Conservation (phyloP, 2,797 vertebrate genomes). For the Serranus cabrilla region DNA sequence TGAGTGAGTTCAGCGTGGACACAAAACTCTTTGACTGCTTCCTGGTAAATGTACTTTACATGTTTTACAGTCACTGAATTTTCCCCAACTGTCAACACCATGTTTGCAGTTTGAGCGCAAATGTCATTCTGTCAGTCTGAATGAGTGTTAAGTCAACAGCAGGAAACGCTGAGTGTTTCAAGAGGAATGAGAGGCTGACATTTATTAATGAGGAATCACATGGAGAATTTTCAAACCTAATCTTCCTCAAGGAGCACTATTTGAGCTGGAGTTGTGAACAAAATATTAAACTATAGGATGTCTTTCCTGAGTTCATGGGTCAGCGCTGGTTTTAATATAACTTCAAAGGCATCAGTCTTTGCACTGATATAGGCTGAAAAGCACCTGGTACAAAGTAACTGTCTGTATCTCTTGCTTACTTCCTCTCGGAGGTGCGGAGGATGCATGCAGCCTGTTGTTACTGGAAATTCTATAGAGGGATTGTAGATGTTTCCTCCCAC, state of each 20-base stretch:
- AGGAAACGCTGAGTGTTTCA: conserved; percentile 41
- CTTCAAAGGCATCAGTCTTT: conserved; percentile 3
- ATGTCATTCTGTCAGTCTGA: conserved; percentile 65
- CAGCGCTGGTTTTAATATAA: conserved; percentile 24
- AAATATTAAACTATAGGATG: neutral
- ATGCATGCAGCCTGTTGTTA: conserved; percentile 42
- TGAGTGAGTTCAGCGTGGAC: conserved; percentile 4
- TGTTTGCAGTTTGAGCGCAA: conserved; percentile 61
- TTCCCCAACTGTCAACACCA: conserved; percentile 48
- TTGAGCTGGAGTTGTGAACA: neutral
- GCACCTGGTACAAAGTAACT: conserved; percentile 16
- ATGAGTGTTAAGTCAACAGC: conserved; percentile 59
- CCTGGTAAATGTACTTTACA: conserved; percentile 27
- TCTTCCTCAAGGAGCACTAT: conserved; percentile 25
- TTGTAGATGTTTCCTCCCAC: conserved; percentile 54
- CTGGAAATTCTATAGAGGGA: conserved; percentile 36
- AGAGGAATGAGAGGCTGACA: conserved; percentile 55
- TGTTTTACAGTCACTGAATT: conserved; percentile 29
- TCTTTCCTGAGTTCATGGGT: neutral
- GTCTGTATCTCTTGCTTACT: conserved; percentile 32
- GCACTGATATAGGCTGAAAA: conserved; percentile 4
- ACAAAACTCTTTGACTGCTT: conserved; percentile 16
- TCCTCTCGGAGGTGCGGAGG: conserved; percentile 37
- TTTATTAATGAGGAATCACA: conserved; percentile 61
- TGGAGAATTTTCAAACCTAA: conserved; percentile 43